Percentiles rank a stretch among this genome's conserved stretches.
These are phyloP conservation scores for Tridacna crocea DNA, from an alignment of 2,888 invertebrate genomes.

Conservation along the genomic window DNA sequence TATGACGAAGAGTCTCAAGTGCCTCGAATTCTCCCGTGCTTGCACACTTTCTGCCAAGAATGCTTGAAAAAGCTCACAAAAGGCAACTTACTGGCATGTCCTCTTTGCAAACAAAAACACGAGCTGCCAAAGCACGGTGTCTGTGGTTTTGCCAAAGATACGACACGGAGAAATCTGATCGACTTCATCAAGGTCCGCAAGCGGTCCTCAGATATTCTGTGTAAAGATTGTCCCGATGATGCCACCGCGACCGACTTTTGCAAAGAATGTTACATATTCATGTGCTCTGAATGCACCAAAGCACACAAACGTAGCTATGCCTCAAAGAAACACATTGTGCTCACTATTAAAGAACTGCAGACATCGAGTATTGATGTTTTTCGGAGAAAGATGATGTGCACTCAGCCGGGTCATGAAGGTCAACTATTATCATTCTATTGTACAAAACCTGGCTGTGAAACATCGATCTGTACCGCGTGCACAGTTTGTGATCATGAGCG, in stretches of 20 bases:
- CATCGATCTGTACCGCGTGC: constrained; percentile 65
- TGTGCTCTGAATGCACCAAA: constrained; percentile 65
- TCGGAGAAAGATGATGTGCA: constrained; percentile 60
- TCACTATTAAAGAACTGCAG: constrained; percentile 62
- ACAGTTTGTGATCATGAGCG: constrained; percentile 67
- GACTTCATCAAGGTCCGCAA: constrained; percentile 66
- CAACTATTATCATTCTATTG: constrained; percentile 67
- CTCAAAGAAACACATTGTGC: constrained; percentile 59
- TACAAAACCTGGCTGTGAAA: constrained; percentile 64
- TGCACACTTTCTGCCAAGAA: constrained; percentile 67
- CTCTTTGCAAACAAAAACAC: constrained; percentile 64
- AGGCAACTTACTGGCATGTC: constrained; percentile 50
- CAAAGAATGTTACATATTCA: constrained; percentile 68
- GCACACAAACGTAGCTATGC: constrained; percentile 66
- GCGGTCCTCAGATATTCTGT: constrained; percentile 63
- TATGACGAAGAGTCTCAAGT: constrained; percentile 63
- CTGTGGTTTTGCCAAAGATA: constrained; percentile 63
- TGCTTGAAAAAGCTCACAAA: constrained; percentile 60
- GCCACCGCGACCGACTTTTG: constrained; percentile 65
- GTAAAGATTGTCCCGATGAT: constrained; percentile 70
- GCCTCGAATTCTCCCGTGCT: constrained; percentile 64
- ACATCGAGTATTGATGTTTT: constrained; percentile 65
- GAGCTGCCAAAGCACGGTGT: constrained; percentile 55
- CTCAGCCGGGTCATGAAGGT: constrained; percentile 63
- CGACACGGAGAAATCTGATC: constrained; percentile 63